Evolutionary conservation across 2,888 invertebrate species (phyloP), one percentile per base, ranked within the genome.

Genomic region (Diabrotica balteata): DNA sequence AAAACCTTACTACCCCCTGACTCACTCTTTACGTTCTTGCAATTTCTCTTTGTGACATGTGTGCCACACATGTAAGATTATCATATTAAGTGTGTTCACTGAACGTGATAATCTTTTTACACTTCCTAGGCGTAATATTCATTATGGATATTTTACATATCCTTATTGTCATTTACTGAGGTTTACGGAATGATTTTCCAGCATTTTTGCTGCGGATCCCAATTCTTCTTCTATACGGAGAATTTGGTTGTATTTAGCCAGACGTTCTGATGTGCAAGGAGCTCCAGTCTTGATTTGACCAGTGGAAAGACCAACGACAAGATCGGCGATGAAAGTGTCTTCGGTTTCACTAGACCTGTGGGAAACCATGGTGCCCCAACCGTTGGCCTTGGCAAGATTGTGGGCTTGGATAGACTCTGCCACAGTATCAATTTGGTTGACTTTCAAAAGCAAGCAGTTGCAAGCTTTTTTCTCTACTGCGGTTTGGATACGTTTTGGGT

Each of bases 361-460:
- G 44, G 98, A 98, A 11, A 99, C 98, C 99, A 99, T 99, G 75
- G 98, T 98, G 74, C 98, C 98, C 98, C 98, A 99, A 68, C 95
- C 94, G 79, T 92, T 93, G 82, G 89, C 87, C 86, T 94, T 94
- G 76, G 95, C 95, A 80, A 95, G 85, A 78, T 92, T 86, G 85
- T 96, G 96, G 73, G 99, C 98, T 78, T 93, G 89, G 80, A 99
- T 99, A 22, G 98, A 95, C 85, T 99, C 99, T 17, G 98, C 97
- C 42, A 99, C 96, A 59, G 94, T 93, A 71, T 99, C 99, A 81
- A 99, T 99, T 88, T 99, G 99, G 87, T 99, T 99, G 9, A 82
- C 98, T 86, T 99, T 99, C 82, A 99, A 86, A 73, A 99, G 86
- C 72, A 99, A 88, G 81, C 97, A 97, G 87, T 99, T 99, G 89